Evolutionary conservation across 2,113 vertebrate species (phyloP).

Genomic region (Sula dactylatra): DNA sequence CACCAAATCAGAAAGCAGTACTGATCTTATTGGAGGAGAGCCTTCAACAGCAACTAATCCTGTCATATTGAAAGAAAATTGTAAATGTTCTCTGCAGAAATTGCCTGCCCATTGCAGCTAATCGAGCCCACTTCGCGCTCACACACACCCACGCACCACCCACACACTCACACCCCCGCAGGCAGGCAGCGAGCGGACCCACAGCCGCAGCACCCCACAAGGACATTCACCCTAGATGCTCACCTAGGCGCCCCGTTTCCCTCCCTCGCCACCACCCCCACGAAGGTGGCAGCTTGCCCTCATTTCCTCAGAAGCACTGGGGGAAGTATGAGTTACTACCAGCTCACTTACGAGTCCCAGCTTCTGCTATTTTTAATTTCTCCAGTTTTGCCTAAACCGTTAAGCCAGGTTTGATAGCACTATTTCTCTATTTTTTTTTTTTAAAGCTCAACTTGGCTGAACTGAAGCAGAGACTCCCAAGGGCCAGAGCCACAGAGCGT

Average conservation of each 20-base stretch:
- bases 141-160: neutral
- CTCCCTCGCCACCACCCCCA: neutral
- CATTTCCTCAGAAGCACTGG: neutral
- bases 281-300: neutral
- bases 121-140: constrained; percentile 27
- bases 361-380: neutral
- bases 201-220: neutral
- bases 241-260: neutral
- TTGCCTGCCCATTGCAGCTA: constrained; percentile 70
- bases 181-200: neutral
- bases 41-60: constrained; percentile 69
- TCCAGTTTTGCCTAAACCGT: neutral
- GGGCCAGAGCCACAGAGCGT: neutral
- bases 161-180: neutral
- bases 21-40: constrained; percentile 75
- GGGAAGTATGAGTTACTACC: neutral
- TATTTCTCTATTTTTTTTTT: neutral
- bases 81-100: constrained; percentile 72
- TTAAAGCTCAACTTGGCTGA: neutral
- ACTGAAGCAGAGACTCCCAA: neutral
- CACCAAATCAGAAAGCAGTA: constrained; percentile 76
- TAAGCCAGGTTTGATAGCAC: constrained; percentile 41
- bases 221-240: neutral
- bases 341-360: neutral
- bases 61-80: constrained; percentile 73